A percentile compares a stretch with the other conserved stretches of the same genome.
These are phyloP conservation scores for Solenodon paradoxus DNA, from an alignment of 2,113 vertebrate genomes.

Conservation along the genomic window DNA sequence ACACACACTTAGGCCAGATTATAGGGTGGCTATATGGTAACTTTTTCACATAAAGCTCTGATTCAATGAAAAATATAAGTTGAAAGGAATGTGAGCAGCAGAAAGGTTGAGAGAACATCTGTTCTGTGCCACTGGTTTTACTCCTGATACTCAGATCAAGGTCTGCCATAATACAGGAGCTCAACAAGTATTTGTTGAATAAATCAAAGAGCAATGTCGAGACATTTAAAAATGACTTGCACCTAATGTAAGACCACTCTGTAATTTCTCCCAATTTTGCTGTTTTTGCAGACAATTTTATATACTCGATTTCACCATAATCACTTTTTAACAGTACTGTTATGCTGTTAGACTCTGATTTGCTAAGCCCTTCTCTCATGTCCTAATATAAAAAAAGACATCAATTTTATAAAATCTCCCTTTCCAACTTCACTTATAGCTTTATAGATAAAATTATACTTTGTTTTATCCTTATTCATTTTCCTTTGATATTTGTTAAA, in stretches of 20 bases:
- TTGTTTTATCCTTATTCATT: not conserved
- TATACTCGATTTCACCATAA: conserved; percentile 10
- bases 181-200: not conserved
- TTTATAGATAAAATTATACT: not conserved
- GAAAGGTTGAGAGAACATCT: not conserved
- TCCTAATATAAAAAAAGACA: conserved; percentile 43
- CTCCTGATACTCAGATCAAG: not conserved
- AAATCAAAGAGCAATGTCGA: not conserved
- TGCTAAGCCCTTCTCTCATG: not conserved
- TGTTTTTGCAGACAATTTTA: conserved; percentile 39
- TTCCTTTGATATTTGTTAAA: not conserved
- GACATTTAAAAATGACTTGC: not conserved
- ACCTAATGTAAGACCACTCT: conserved; percentile 38
- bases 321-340: conserved; percentile 28
- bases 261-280: conserved; percentile 7
- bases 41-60: not conserved
- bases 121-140: not conserved
- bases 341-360: conserved; percentile 39
- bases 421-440: not conserved
- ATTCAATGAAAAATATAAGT: not conserved
- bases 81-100: not conserved
- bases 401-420: conserved; percentile 49
- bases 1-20: not conserved
- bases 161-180: not conserved
- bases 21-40: not conserved